phyloP scores from a whole-genome alignment of 2,888 invertebrate genomes.

The Heteromurus nitidus region DNA sequence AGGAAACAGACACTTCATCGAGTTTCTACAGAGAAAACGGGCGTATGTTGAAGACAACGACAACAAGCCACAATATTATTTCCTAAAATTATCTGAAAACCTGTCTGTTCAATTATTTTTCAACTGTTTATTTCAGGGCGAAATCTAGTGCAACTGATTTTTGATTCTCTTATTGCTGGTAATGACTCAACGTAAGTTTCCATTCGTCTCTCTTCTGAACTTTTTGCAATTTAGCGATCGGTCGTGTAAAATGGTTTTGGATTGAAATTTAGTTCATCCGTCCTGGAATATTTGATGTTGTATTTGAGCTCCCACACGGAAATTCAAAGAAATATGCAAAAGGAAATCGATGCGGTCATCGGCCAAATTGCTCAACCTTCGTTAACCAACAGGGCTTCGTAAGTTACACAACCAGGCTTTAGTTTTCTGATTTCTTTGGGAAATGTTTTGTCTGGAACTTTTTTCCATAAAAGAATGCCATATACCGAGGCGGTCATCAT shows the following conservation, averaged over 20 bases:
- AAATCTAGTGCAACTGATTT: too few species aligned
- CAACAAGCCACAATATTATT: too few species aligned
- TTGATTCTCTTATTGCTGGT: not conserved
- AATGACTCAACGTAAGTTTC: not conserved
- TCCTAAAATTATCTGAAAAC: too few species aligned
- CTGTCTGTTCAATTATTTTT: too few species aligned
- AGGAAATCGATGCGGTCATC: constrained; percentile 59
- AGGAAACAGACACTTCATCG: too few species aligned
- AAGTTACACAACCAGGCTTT: not conserved
- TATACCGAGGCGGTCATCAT: constrained; percentile 29
- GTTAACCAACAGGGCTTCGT: not conserved
- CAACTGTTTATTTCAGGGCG: too few species aligned
- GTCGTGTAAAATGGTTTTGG: too few species aligned
- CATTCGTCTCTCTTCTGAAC: too few species aligned
- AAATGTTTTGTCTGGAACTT: too few species aligned
- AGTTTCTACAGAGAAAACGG: too few species aligned
- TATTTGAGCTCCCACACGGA: constrained; percentile 45
- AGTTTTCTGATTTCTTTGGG: not conserved
- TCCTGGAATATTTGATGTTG: constrained; percentile 45
- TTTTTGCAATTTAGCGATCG: not conserved
- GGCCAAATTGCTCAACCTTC: not conserved
- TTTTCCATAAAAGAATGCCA: constrained; percentile 10
- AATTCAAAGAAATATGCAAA: constrained; percentile 52
- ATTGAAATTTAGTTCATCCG: not conserved
- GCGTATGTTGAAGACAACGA: too few species aligned